phyloP scores from a whole-genome alignment of 2,797 vertebrate species.

The Anolis apletophallus region DNA sequence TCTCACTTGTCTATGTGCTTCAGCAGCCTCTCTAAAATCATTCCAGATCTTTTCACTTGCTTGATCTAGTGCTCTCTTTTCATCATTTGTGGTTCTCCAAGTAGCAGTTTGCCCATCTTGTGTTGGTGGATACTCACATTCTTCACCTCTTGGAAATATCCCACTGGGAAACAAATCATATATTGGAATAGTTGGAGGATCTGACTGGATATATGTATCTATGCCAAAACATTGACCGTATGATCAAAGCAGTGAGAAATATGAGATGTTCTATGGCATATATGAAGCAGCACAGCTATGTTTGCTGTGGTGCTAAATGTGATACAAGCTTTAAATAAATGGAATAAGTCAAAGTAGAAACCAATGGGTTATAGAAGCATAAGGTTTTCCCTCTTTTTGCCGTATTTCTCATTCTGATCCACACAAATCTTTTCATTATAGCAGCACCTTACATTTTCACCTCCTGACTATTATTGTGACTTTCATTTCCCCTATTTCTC shows the following conservation, averaged over 20 bases:
- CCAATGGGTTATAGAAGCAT: neutral
- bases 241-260: neutral
- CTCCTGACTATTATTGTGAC: neutral
- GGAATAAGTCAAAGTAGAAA: neutral
- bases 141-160: constrained; percentile 91
- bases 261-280: neutral
- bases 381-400: neutral
- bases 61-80: constrained; percentile 91
- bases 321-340: neutral
- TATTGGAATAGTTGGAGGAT: constrained; percentile 96
- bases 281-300: neutral
- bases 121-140: constrained; percentile 91
- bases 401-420: neutral
- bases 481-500: neutral
- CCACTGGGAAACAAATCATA: constrained; percentile 91
- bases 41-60: constrained; percentile 95
- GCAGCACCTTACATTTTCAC: neutral
- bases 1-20: constrained; percentile 96
- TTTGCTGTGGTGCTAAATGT: neutral
- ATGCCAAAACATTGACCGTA: neutral
- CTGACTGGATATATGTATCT: constrained; percentile 81
- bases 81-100: constrained; percentile 89
- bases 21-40: constrained; percentile 95
- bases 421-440: neutral
- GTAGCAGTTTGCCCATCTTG: constrained; percentile 93